phyloP scores from a whole-genome alignment of 2,797 vertebrate genomes.

The Rhinella marina region DNA sequence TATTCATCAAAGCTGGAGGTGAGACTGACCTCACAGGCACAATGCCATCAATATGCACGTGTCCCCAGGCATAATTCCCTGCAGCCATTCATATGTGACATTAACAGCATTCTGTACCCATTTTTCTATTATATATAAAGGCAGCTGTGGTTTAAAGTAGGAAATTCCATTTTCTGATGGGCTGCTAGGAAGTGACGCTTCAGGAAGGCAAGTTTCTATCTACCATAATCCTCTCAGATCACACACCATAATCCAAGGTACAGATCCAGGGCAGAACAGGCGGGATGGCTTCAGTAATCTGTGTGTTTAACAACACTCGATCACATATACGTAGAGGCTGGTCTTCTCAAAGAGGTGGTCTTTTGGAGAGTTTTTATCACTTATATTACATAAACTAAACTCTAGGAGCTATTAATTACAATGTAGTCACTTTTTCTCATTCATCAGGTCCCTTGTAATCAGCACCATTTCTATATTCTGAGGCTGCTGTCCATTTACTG shows the following conservation, averaged over 20 bases:
- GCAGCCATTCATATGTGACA: background rate
- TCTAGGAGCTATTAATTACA: no score
- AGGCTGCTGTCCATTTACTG: no score
- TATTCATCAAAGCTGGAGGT: conserved; percentile 14
- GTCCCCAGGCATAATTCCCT: background rate
- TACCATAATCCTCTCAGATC: conserved; percentile 35
- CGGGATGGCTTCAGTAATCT: background rate
- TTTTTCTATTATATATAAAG: background rate
- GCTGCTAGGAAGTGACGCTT: conserved; percentile 10
- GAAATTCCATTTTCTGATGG: background rate
- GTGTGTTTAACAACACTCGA: background rate
- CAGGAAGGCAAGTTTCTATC: conserved; percentile 17
- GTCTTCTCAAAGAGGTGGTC: no score
- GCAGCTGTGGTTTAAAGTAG: background rate
- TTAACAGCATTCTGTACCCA: background rate
- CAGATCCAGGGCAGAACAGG: background rate
- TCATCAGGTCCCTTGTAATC: no score
- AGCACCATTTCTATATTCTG: no score
- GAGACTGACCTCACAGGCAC: conserved; percentile 20
- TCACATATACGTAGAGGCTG: background rate
- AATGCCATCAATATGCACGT: background rate
- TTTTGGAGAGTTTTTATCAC: no score
- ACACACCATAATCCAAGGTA: conserved; percentile 1
- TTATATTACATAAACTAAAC: no score
- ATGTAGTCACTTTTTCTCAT: no score